These are phyloP conservation scores for Mesoclemmys tuberculata DNA, from an alignment of 2,113 vertebrate species.

Conservation along the genomic window DNA sequence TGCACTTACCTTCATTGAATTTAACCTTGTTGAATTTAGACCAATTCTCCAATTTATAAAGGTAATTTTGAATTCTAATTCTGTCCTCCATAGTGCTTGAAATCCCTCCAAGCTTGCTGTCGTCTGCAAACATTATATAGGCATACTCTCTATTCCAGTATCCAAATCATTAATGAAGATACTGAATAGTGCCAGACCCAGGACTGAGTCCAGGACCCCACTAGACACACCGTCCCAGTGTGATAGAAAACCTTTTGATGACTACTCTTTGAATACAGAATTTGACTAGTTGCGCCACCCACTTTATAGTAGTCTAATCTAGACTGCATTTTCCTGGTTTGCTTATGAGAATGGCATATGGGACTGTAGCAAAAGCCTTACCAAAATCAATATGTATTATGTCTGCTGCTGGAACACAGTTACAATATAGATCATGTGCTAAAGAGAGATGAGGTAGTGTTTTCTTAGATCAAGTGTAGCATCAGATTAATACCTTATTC, in stretches of 20 bases:
- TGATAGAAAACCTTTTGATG: not conserved
- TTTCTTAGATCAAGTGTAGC: not conserved
- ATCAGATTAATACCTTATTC: not conserved
- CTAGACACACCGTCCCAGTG: not conserved
- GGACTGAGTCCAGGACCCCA: not conserved
- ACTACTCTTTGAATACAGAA: not conserved
- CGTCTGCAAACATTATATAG: not conserved
- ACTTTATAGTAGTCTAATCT: not conserved
- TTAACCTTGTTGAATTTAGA: not conserved
- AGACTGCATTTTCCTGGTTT: not conserved
- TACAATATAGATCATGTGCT: rapidly evolving
- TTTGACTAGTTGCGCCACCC: not conserved
- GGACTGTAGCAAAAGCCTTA: not conserved
- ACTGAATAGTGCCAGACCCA: not conserved
- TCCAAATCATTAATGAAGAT: not conserved
- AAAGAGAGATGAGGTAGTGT: not conserved
- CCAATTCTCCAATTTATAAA: not conserved
- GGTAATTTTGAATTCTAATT: not conserved
- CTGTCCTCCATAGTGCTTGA: not conserved
- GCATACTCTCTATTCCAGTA: not conserved
- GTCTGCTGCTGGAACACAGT: not conserved
- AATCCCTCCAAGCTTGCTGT: not conserved
- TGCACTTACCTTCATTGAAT: not conserved
- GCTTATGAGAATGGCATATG: not conserved
- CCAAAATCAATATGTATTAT: not conserved